Percentiles rank a stretch among this genome's conserved stretches.
Evolutionary conservation across 1,140 invertebrate genomes (phyloP).

Genomic region (Dendrolimus punctatus): DNA sequence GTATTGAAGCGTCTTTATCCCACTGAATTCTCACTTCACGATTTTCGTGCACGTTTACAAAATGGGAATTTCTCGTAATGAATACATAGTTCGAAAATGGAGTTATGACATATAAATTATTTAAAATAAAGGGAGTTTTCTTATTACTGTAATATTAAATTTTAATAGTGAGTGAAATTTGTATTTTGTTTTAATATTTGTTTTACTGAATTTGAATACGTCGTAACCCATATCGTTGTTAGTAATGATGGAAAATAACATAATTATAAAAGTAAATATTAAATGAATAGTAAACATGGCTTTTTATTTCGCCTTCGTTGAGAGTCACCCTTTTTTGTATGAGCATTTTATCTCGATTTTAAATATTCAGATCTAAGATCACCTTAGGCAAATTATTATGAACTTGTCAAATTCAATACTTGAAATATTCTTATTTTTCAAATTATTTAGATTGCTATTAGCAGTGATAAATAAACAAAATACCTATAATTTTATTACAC

Average conservation of each 20-base stretch:
- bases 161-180: conserved; percentile 71
- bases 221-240: conserved; percentile 72
- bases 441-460: too few relatives aligned
- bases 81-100: conserved; percentile 56
- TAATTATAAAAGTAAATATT: conserved; percentile 73
- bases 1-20: conserved; percentile 56
- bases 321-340: too few relatives aligned
- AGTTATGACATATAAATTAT: conserved; percentile 69
- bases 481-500: too few relatives aligned
- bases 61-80: conserved; percentile 51
- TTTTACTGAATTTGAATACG: conserved; percentile 70
- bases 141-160: conserved; percentile 70
- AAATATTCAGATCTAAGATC: too few relatives aligned
- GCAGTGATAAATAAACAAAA: too few relatives aligned
- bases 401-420: too few relatives aligned
- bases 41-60: conserved; percentile 60
- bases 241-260: conserved; percentile 72
- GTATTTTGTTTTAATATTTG: conserved; percentile 69
- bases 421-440: too few relatives aligned
- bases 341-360: too few relatives aligned
- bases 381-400: too few relatives aligned
- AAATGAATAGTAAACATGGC: conserved; percentile 67
- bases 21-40: conserved; percentile 67
- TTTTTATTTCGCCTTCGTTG: conserved; percentile 44
- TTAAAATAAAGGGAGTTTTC: conserved; percentile 60